These are phyloP conservation scores for Neodiprion pinetum DNA, from an alignment of 1,140 invertebrate genomes.

Conservation along the genomic window DNA sequence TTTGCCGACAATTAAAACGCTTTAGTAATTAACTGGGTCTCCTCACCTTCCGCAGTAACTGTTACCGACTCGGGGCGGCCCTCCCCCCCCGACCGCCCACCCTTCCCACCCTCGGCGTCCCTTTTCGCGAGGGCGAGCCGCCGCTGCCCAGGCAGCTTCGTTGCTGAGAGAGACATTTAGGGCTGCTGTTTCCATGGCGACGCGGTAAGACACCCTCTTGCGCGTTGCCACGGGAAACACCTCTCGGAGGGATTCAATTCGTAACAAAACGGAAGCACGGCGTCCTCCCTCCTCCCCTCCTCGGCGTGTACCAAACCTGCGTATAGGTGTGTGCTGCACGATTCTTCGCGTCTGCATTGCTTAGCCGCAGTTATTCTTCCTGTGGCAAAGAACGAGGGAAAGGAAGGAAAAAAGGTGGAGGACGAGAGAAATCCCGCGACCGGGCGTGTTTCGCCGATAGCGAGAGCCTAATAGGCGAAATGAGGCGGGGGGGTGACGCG, in stretches of 20 bases:
- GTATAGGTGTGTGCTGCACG: no score
- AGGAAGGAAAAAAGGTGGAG: conserved; percentile 23
- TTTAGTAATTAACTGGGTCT: conserved; percentile 59
- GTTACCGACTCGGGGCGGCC: conserved; percentile 38
- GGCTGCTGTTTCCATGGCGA: not conserved
- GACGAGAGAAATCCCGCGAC: conserved; percentile 40
- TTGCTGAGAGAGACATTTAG: not conserved
- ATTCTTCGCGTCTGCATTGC: no score
- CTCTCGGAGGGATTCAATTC: conserved; percentile 28
- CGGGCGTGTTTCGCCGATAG: not conserved
- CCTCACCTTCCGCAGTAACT: conserved; percentile 52
- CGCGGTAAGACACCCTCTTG: conserved; percentile 30
- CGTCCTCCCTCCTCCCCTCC: conserved; percentile 5
- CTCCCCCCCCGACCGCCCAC: conserved; percentile 19
- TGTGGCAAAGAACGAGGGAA: not conserved
- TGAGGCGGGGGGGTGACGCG: not conserved
- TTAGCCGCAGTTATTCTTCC: no score
- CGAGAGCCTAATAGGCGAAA: not conserved
- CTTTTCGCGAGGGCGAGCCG: not conserved
- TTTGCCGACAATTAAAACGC: conserved; percentile 63
- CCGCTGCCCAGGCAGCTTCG: not conserved
- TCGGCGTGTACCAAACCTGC: not conserved
- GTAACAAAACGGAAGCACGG: not conserved
- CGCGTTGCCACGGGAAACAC: conserved; percentile 52
- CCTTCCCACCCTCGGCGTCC: not conserved